Evolutionary conservation across 1,140 invertebrate genomes (phyloP).

Genomic region (Drosophila yakuba): DNA sequence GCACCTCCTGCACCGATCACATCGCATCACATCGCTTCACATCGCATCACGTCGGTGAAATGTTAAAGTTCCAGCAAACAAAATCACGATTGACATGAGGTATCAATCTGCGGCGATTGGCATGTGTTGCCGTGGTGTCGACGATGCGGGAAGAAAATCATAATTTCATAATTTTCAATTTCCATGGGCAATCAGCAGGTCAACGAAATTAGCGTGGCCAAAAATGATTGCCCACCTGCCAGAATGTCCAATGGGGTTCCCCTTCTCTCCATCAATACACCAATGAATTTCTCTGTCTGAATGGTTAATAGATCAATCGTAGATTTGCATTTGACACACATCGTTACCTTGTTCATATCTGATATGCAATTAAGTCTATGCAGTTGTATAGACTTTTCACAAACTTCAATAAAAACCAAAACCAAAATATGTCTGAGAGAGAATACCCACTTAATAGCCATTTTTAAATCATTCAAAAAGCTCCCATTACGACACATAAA

Average conservation of each 20-base stretch:
- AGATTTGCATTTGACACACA: slow-evolving; percentile 70
- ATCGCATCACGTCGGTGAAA: slow-evolving; percentile 78
- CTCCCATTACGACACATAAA: slow-evolving; percentile 3
- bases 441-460: background rate
- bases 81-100: slow-evolving; percentile 82
- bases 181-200: slow-evolving; percentile 81
- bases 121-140: slow-evolving; percentile 54
- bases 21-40: slow-evolving; percentile 56
- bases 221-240: slow-evolving; percentile 71
- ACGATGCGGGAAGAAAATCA: slow-evolving; percentile 70
- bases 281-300: slow-evolving; percentile 30
- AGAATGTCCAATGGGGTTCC: slow-evolving; percentile 30
- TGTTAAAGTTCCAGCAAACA: slow-evolving; percentile 83
- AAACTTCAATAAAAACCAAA: no score
- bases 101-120: slow-evolving; percentile 58
- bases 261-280: slow-evolving; percentile 23
- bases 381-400: no score
- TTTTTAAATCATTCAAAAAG: no score
- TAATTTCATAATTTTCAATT: slow-evolving; percentile 83
- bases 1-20: slow-evolving; percentile 44
- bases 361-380: background rate
- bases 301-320: slow-evolving; percentile 32
- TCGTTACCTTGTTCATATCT: slow-evolving; percentile 38
- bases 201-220: slow-evolving; percentile 81
- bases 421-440: no score